Conservation (phyloP, 2,797 vertebrate genomes). For the Onychomys leucogaster region DNA sequence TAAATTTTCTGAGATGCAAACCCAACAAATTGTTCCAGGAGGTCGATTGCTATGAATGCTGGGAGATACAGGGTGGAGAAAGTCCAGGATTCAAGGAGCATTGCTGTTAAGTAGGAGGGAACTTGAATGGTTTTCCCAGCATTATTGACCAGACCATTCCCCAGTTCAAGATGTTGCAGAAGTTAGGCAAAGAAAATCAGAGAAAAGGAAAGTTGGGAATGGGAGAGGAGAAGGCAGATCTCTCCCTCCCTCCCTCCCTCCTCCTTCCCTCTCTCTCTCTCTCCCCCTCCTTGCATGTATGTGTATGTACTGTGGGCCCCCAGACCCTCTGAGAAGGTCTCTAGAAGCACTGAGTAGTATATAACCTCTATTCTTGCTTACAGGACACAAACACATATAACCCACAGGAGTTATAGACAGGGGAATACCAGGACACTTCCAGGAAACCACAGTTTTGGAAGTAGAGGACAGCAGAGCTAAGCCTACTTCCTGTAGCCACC, state of each 20-base stretch:
- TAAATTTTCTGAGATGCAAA: neutral
- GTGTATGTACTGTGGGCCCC: neutral
- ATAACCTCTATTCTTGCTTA: neutral
- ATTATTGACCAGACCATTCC: neutral
- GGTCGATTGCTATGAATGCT: neutral
- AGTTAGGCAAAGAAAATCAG: neutral
- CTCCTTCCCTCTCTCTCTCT: neutral
- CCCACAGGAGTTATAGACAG: neutral
- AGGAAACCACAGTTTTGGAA: neutral
- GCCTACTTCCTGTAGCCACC: neutral
- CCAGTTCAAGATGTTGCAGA: neutral
- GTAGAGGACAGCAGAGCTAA: neutral
- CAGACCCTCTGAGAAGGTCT: neutral
- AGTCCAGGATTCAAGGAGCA: neutral
- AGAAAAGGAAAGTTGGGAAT: neutral
- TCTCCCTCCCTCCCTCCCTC: neutral
- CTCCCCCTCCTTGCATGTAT: neutral
- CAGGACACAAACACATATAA: neutral
- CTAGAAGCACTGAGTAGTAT: neutral
- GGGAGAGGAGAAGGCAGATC: neutral
- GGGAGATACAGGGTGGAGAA: neutral
- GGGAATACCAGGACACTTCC: accelerated
- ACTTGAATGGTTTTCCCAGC: neutral
- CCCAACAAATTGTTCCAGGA: neutral
- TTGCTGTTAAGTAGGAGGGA: neutral